Conservation (phyloP, 2,888 invertebrate genomes). For the Ptychoptera albimana region DNA sequence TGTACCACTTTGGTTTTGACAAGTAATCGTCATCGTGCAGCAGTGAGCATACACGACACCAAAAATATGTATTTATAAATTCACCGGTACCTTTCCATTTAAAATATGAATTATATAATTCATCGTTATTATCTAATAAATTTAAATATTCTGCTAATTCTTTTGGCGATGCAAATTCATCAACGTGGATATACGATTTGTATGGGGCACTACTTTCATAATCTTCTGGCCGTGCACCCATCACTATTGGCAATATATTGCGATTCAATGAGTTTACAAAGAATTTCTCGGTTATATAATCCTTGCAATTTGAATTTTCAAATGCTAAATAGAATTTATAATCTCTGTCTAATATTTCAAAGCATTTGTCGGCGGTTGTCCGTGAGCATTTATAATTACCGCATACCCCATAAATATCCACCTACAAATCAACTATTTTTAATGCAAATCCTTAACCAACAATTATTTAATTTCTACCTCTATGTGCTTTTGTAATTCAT, state of each 20-base stretch:
- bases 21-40: slow-evolving; percentile 33
- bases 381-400: slow-evolving; percentile 74
- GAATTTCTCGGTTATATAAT: slow-evolving; percentile 94
- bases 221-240: slow-evolving; percentile 88
- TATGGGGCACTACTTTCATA: slow-evolving; percentile 79
- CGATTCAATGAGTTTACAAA: slow-evolving; percentile 84
- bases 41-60: slow-evolving; percentile 46
- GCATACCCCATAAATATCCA: slow-evolving; percentile 85
- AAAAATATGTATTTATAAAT: slow-evolving; percentile 83
- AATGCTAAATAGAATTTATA: slow-evolving; percentile 96
- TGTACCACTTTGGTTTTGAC: slow-evolving; percentile 25
- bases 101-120: slow-evolving; percentile 87
- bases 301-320: slow-evolving; percentile 91
- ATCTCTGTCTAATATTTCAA: slow-evolving; percentile 76
- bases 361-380: slow-evolving; percentile 63
- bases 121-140: slow-evolving; percentile 72
- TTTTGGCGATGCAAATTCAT: slow-evolving; percentile 78
- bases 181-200: slow-evolving; percentile 88
- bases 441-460: not conserved
- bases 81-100: slow-evolving; percentile 89
- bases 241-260: slow-evolving; percentile 83
- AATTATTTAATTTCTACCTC: slow-evolving; percentile 23
- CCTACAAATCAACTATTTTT: slow-evolving; percentile 23
- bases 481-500: slow-evolving; percentile 70
- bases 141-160: slow-evolving; percentile 76